Base-by-base conservation (phyloP, 2,113 vertebrate genomes). In the Periophthalmodon schlosseri region DNA sequence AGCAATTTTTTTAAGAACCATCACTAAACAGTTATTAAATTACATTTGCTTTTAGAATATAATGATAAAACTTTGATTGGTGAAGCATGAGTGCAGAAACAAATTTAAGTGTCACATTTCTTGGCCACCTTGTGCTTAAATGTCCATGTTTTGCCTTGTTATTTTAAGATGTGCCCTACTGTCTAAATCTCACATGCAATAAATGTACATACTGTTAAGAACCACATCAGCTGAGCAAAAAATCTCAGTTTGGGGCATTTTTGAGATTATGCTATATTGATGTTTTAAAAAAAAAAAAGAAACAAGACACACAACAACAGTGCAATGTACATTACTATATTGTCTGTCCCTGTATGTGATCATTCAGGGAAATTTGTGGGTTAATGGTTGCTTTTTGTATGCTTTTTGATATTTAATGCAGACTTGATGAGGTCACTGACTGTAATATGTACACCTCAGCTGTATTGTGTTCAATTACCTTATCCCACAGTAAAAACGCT, bases 331-430 rank as follows among this genome's bases (percentile, higher is more conserved):
- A 77, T 77, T 60, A 81, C 76, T 71, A 76, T 68, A 77, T 78
- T 61, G 83, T 78, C 70, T 81, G 75, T 69, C 75, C 83, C 80
- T 84, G 77, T 87, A 13, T 24, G 83, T 78, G 70, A 67, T 81
- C 74, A 80, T 89, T 91, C 72, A 78, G 87, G 84, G 82, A 88
- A 70, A 77, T 70, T 73, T 74, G 72, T 74, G 54, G 69, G 61
- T 76, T 78, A 60, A 78, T 80, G 73, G 67, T 68, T 68, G n/a
- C 46, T 49, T 86, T 91, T 90, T 50, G 83, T 87, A 88, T 91
- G 91, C 92, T 87, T 94, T 92, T 85, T 83, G 60, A 87, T 86
- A 85, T 84, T 78, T 80, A 74, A 77, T 79, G 76, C 77, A 80
- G 74, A 74, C 68, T 84, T 79, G 18, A 79, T 76, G 68, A 70